Evolutionary conservation across 2,797 vertebrate genomes (phyloP), one percentile per base, ranked within the genome.

Genomic region (Naso thynnoides): DNA sequence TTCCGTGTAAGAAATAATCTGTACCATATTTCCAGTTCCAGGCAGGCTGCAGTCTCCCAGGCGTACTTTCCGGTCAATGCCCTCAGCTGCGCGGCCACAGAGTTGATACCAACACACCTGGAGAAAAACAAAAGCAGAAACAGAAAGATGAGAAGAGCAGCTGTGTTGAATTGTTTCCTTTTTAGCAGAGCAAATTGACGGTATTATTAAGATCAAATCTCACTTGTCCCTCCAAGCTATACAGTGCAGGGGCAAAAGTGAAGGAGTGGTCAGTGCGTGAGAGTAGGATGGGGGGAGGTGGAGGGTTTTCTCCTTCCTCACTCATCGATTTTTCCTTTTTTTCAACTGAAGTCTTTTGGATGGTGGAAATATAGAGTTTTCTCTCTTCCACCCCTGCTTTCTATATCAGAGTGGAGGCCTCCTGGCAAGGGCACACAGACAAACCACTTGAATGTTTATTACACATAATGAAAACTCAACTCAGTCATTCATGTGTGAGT

Each of bases 81-180:
- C 91, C 70, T 92, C 92, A 41, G 93, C 95, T 84, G 90, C 89
- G 77, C 85, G 93, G 19, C 96, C 96, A 26, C 94, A 95, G 82
- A 99, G 94, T 82, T 94, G 92, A 86, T 99, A 99, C 97, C 97
- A 99, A 5, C 92, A 93, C 75, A 97, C 96, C 98, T 99, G 87
- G 15, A 58, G 26, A 50, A 13, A 50, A 48, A 65, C 9, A 58
- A 67, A 55, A 69, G 42, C 6, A 53, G 1, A 38, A 39, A 58
- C 3, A 49, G 1, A 23, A 23, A 36, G 3, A 31, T 2, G 3
- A 41, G 48, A 50, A 36, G 3, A 13, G 23, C 1, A 21, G 3
- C 31, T 55, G 11, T 33, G 19, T 16, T 56, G 1, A 3, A 33
- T 33, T 5, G 53, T 57, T 62, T 75, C 2, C 15, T 42, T 9